Conservation (phyloP, 2,113 vertebrate species). For the Paralichthys olivaceus region DNA sequence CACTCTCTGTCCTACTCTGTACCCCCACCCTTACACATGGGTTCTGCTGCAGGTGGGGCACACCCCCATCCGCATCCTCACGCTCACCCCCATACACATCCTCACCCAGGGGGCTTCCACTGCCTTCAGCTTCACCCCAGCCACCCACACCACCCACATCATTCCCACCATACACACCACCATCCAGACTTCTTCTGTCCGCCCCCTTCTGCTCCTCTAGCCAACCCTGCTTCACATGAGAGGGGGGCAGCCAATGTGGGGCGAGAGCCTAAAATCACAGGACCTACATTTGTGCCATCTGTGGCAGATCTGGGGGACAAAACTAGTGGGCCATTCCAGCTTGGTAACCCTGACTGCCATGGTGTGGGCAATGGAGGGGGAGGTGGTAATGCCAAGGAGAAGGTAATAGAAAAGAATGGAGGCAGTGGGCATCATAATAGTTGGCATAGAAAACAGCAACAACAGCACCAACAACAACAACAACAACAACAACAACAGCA, state of each 20-base stretch:
- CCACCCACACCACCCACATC: constrained; percentile 82
- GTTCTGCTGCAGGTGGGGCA: constrained; percentile 83
- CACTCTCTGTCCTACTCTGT: constrained; percentile 90
- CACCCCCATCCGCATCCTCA: constrained; percentile 88
- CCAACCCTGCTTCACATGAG: constrained; percentile 86
- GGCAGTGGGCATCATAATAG: constrained; percentile 74
- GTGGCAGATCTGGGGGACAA: constrained; percentile 90
- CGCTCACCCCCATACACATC: constrained; percentile 80
- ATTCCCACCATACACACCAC: constrained; percentile 78
- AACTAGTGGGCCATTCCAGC: constrained; percentile 88
- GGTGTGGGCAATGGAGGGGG: constrained; percentile 82
- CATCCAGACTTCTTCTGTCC: constrained; percentile 91
- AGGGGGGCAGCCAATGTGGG: constrained; percentile 78
- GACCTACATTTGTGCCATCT: constrained; percentile 92
- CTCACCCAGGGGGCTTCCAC: constrained; percentile 87
- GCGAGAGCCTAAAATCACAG: constrained; percentile 89
- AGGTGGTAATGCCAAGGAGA: constrained; percentile 85
- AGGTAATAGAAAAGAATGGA: constrained; percentile 81
- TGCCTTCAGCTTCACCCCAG: constrained; percentile 91
- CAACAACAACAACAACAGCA: constrained; percentile 28
- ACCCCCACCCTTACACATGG: constrained; percentile 85
- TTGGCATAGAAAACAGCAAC: constrained; percentile 83
- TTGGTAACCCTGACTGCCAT: constrained; percentile 84
- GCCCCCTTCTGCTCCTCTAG: constrained; percentile 80
- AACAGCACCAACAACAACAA: constrained; percentile 27